Evolutionary conservation across 2,113 vertebrate genomes (phyloP).

Genomic region (Hiodon alosoides): DNA sequence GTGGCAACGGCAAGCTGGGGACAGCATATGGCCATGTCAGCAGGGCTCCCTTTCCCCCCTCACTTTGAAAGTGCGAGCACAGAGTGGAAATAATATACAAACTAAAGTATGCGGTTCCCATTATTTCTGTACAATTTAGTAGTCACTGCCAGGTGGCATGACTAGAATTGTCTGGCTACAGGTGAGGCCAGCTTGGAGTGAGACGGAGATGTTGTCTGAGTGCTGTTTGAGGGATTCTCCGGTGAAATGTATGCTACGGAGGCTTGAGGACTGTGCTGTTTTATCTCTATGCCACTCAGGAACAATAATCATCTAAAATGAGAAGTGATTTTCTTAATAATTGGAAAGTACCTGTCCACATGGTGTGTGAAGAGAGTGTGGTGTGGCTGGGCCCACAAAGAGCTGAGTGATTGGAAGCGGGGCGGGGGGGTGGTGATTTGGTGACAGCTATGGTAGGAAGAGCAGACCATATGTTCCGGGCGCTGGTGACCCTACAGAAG

Average conservation of each 20-base stretch:
- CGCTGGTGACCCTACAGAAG: constrained; percentile 39
- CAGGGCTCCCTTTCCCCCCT: constrained; percentile 31
- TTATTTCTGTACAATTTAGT: constrained; percentile 51
- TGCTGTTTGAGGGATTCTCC: background rate
- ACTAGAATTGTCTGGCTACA: constrained; percentile 6
- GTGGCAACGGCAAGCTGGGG: constrained; percentile 71
- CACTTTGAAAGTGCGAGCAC: constrained; percentile 23
- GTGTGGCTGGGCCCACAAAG: background rate
- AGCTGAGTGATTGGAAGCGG: background rate
- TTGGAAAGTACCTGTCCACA: constrained; percentile 23
- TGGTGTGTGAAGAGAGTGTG: constrained; percentile 21
- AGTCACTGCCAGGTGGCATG: constrained; percentile 37
- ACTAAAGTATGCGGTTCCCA: constrained; percentile 33
- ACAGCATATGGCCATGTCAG: constrained; percentile 65
- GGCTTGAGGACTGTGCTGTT: background rate
- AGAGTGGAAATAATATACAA: background rate
- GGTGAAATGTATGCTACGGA: background rate
- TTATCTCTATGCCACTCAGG: background rate
- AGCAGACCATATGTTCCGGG: constrained; percentile 59
- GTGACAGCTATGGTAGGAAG: constrained; percentile 14
- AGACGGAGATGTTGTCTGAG: background rate
- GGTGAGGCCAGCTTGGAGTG: background rate
- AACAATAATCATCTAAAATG: constrained; percentile 24
- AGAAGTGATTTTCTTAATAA: constrained; percentile 37
- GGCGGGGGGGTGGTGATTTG: background rate